Evolutionary conservation across 1,140 invertebrate genomes (phyloP), one percentile per base, ranked within the genome.

Genomic region (Meloidogyne floridensis): DNA sequence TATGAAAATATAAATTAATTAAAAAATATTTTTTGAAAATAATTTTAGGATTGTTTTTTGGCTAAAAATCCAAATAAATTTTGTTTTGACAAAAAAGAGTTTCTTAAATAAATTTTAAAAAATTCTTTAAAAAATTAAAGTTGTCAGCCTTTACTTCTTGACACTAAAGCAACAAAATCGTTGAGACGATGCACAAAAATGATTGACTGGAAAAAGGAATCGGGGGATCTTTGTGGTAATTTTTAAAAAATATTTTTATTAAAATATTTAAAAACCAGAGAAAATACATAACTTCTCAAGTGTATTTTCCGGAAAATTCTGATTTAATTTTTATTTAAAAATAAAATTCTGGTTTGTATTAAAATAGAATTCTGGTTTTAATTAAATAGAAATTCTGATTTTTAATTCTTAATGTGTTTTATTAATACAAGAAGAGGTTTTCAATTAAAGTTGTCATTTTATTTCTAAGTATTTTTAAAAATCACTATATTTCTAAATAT

Each of bases 161-260:
- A 88, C 7, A 86, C 81, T 71, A 87, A 89, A 43, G 83, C 87
- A 13, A 72, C 47, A n/a, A 87, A 77, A 71, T 86, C 86, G 3
- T 42, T 87, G 43, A 86, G 88, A 71, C 77, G 54, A 15, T 87
- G 86, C 80, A 86, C 80, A 47, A 87, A 85, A 75, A 54, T 75
- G 7, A 80, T 87, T 65, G 86, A 87, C 71, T 87, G 86, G 85
- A 87, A 87, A 72, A 86, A 87, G 59, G 87, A 87, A 70, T 85
- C 87, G 47, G 86, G 87, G 11, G 83, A 87, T 11, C 65, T 87
- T 13, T 87, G 86, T 75, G 86, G 77, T 79, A 18, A n/a, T 4
- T 51, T 70, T 32, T 6, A 11, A 3, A 11, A 11, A 54, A 54
- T 54, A 11, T 32, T 32, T 32, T 32, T 32, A 13, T 9, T 11